These are phyloP conservation scores for Lampris megalopsis DNA, from an alignment of 2,113 vertebrate genomes.

Conservation along the genomic window DNA sequence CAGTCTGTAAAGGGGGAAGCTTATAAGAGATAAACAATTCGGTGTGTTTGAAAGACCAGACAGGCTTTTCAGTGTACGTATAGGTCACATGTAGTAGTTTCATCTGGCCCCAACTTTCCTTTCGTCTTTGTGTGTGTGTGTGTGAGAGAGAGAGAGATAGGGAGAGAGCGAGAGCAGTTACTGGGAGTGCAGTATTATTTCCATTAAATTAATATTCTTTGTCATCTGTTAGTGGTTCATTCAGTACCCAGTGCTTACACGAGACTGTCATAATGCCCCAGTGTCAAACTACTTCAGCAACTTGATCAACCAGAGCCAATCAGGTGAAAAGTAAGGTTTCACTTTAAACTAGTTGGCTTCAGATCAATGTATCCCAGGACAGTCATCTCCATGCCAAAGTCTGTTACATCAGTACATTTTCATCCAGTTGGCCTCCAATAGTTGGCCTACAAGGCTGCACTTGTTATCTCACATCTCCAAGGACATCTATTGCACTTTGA, in stretches of 20 bases:
- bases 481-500: constrained; percentile 25
- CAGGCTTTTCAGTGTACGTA: not conserved
- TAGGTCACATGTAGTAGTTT: no score
- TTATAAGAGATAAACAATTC: not conserved
- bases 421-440: not conserved
- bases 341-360: not conserved
- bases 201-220: not conserved
- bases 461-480: constrained; percentile 38
- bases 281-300: no score
- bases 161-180: not conserved
- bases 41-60: not conserved
- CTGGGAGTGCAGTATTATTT: not conserved
- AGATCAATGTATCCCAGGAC: not conserved
- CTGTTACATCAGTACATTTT: not conserved
- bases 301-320: no score
- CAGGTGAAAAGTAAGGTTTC: not conserved
- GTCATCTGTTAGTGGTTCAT: not conserved
- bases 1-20: no score
- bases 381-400: not conserved
- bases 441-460: not conserved
- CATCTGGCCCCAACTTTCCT: not conserved
- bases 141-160: not conserved
- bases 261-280: no score
- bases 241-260: no score
- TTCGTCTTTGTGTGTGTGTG: not conserved